Percentiles rank a stretch among this genome's conserved stretches.
These are phyloP conservation scores for Bucco capensis DNA, from an alignment of 2,113 vertebrate genomes.

Conservation along the genomic window DNA sequence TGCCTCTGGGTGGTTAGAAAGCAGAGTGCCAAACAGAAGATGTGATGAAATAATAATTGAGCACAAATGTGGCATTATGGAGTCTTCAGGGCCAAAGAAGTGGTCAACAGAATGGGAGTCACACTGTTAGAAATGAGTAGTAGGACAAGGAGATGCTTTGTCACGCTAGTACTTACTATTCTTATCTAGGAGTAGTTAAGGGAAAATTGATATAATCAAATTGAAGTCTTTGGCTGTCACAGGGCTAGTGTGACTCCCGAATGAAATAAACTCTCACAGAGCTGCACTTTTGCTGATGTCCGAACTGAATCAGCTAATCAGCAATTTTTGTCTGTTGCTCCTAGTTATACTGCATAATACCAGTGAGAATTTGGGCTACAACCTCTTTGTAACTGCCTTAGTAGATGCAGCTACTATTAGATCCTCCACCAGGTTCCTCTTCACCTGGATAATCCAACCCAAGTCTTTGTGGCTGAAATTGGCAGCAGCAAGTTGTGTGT, in stretches of 20 bases:
- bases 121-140: neutral
- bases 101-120: neutral
- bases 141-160: neutral
- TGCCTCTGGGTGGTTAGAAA: neutral
- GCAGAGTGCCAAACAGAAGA: neutral
- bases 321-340: neutral
- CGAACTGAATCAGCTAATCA: neutral
- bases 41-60: neutral
- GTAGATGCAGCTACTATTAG: neutral
- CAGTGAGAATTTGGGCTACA: neutral
- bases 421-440: neutral
- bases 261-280: neutral
- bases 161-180: neutral
- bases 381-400: neutral
- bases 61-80: neutral
- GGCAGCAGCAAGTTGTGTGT: neutral
- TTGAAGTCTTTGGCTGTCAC: neutral
- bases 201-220: neutral
- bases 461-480: neutral
- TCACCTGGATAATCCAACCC: neutral
- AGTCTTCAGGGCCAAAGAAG: neutral
- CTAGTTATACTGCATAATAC: neutral
- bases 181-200: neutral
- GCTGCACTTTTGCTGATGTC: neutral
- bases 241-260: neutral